Evolutionary conservation across 2,797 vertebrate genomes (phyloP).

Genomic region (Psittacula echo): DNA sequence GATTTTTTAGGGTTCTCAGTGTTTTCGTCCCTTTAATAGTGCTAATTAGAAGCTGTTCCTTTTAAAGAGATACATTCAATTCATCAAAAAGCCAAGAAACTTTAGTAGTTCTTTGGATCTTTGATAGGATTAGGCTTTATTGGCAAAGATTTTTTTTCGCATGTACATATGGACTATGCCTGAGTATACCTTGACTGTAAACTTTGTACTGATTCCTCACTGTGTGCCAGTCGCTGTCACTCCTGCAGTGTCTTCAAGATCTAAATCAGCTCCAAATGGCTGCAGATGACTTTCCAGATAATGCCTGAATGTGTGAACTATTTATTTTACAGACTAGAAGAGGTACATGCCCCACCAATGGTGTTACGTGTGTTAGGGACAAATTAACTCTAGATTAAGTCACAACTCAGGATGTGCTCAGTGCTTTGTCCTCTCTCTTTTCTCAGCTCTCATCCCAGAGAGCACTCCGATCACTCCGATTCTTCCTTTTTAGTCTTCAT

Average conservation of each 20-base stretch:
- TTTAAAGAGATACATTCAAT: background rate
- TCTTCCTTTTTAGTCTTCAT: background rate
- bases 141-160: background rate
- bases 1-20: background rate
- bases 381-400: background rate
- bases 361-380: background rate
- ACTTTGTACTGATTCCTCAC: background rate
- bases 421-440: background rate
- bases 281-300: background rate
- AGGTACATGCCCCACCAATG: background rate
- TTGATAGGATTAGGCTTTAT: background rate
- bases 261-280: background rate
- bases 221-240: background rate
- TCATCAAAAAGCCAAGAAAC: background rate
- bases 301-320: background rate
- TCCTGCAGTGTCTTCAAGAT: background rate
- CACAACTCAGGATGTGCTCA: background rate
- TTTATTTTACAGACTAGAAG: background rate
- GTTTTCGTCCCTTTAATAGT: background rate
- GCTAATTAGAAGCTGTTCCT: background rate
- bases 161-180: fast-evolving
- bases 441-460: background rate
- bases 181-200: background rate
- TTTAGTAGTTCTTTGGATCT: background rate
- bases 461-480: fast-evolving